phyloP scores from a whole-genome alignment of 2,113 vertebrate species.

The Stictonetta naevosa region DNA sequence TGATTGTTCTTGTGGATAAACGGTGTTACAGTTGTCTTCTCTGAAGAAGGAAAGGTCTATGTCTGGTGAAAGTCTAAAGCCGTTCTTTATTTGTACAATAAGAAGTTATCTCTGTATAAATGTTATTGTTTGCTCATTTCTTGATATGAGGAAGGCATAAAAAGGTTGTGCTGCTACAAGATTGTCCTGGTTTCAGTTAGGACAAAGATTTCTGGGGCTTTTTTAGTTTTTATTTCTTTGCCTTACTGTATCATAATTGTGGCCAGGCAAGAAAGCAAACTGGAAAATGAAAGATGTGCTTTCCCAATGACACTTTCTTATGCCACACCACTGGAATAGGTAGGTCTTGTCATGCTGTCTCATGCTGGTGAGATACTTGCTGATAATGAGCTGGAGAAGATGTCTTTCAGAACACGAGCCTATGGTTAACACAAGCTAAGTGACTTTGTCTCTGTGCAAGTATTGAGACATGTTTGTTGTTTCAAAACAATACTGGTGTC shows the following conservation, averaged over 20 bases:
- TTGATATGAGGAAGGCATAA: not conserved
- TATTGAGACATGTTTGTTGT: fast-evolving
- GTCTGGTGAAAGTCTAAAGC: not conserved
- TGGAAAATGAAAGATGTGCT: not conserved
- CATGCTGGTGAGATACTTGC: not conserved
- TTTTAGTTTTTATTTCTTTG: not conserved
- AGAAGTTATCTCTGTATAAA: not conserved
- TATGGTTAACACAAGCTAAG: fast-evolving
- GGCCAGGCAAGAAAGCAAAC: not conserved
- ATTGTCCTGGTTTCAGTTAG: too few relatives aligned
- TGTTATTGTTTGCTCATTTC: not conserved
- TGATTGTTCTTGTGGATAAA: not conserved
- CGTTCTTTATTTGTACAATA: not conserved
- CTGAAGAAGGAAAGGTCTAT: not conserved
- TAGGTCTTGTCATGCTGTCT: too few relatives aligned
- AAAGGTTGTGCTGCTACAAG: too few relatives aligned
- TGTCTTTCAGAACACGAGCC: not conserved
- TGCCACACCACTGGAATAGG: not conserved
- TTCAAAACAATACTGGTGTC: not conserved
- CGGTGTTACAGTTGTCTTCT: not conserved
- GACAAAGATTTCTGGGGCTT: not conserved
- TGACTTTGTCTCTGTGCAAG: fast-evolving
- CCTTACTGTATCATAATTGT: not conserved
- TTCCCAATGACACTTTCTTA: not conserved
- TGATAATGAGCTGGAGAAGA: not conserved